A percentile compares a stretch with the other conserved stretches of the same genome.
Conservation (phyloP, 2,797 vertebrate genomes). For the Coluber constrictor region DNA sequence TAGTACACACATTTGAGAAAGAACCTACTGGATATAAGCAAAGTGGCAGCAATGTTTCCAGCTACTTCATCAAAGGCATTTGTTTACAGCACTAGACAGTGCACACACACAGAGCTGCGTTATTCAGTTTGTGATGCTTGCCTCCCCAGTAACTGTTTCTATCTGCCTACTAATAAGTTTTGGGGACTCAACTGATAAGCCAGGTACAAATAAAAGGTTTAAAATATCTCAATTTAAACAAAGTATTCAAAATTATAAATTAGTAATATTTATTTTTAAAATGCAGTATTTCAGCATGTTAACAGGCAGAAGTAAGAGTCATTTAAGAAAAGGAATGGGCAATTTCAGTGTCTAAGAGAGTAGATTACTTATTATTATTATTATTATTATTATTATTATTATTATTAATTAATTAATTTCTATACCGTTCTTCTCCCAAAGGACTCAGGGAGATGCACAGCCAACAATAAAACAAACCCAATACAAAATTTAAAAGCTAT, state of each 20-base stretch:
- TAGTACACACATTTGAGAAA: background rate
- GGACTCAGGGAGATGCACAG: too few relatives aligned
- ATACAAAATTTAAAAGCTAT: too few relatives aligned
- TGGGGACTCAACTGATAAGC: background rate
- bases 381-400: too few relatives aligned
- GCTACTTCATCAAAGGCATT: background rate
- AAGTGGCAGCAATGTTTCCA: background rate
- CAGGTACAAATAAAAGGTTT: background rate
- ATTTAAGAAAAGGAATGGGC: background rate
- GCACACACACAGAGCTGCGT: background rate
- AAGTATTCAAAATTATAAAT: background rate
- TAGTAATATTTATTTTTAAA: background rate
- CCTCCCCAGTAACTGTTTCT: background rate
- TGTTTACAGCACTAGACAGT: background rate
- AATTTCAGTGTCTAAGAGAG: background rate
- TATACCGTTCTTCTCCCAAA: too few relatives aligned
- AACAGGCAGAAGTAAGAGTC: background rate
- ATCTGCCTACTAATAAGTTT: background rate
- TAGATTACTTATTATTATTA: too few relatives aligned
- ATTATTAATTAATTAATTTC: too few relatives aligned
- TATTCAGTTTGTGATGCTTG: background rate
- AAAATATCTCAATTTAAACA: slow-evolving; percentile 1
- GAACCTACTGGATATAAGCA: background rate
- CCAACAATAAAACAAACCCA: too few relatives aligned
- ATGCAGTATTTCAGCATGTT: background rate